Conservation (phyloP, 2,888 invertebrate genomes). For the Sepioteuthis lessoniana region DNA sequence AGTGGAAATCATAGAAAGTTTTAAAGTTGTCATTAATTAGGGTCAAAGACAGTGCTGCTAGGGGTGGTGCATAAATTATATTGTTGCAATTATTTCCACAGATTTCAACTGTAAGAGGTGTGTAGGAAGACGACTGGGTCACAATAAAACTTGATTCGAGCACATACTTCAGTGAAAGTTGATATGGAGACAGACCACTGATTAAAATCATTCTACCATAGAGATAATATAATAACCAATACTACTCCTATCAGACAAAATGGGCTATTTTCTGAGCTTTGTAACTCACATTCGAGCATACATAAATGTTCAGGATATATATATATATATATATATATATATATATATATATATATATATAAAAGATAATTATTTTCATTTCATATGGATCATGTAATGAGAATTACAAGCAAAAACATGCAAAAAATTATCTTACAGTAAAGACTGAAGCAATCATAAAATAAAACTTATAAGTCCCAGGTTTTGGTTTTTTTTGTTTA, state of each 20-base stretch:
- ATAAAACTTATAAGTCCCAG: neutral
- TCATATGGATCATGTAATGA: neutral
- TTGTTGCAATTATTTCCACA: too few relatives aligned
- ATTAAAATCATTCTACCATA: neutral
- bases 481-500: too few relatives aligned
- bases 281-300: neutral
- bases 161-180: constrained; percentile 17
- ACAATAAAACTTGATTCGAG: neutral
- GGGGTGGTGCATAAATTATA: neutral
- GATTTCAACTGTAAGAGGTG: neutral
- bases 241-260: neutral
- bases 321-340: too few relatives aligned
- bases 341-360: too few relatives aligned
- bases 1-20: neutral
- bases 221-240: neutral
- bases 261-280: neutral
- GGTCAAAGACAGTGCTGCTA: neutral
- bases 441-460: neutral
- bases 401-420: neutral
- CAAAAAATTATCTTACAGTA: neutral
- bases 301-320: neutral
- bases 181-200: neutral
- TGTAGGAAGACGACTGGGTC: neutral
- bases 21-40: neutral
- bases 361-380: neutral